A percentile compares a stretch with the other conserved stretches of the same genome.
phyloP scores from a whole-genome alignment of 1,140 invertebrate species.

The Scaptomyza montana region DNA sequence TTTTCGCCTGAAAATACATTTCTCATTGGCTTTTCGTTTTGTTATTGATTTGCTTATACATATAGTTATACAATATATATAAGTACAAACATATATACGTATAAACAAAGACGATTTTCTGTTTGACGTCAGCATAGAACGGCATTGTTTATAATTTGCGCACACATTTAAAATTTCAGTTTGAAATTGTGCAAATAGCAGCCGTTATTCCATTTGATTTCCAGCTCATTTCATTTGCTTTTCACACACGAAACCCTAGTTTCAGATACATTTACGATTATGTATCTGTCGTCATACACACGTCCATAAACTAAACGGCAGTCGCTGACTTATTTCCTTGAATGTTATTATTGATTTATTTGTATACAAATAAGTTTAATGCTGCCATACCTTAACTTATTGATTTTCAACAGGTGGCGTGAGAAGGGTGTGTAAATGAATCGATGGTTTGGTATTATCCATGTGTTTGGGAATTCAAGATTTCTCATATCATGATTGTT shows the following conservation, averaged over 20 bases:
- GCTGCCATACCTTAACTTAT: conserved; percentile 16
- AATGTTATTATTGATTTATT: conserved; percentile 42
- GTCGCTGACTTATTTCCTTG: conserved; percentile 40
- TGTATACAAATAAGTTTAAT: conserved; percentile 22
- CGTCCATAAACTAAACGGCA: not conserved
- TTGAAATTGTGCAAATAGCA: conserved; percentile 30
- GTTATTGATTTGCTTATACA: conserved; percentile 61
- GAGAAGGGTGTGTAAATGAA: no score
- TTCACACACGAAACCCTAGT: conserved; percentile 15
- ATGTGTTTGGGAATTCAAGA: not conserved
- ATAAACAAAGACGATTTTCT: conserved; percentile 33
- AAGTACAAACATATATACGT: no score
- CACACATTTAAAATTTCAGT: not conserved
- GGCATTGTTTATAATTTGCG: conserved; percentile 43
- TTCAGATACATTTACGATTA: conserved; percentile 8
- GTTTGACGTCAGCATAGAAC: conserved; percentile 61
- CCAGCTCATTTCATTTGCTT: conserved; percentile 25
- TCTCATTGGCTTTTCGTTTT: conserved; percentile 39
- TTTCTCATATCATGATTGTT: not conserved
- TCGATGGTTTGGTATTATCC: no score
- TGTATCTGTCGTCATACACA: conserved; percentile 10
- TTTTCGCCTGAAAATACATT: conserved; percentile 56
- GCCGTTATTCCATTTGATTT: conserved; percentile 26
- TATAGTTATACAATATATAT: not conserved
- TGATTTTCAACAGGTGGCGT: conserved; percentile 40